These are phyloP conservation scores for Circaetus gallicus DNA, from an alignment of 2,113 vertebrate genomes.

Conservation along the genomic window DNA sequence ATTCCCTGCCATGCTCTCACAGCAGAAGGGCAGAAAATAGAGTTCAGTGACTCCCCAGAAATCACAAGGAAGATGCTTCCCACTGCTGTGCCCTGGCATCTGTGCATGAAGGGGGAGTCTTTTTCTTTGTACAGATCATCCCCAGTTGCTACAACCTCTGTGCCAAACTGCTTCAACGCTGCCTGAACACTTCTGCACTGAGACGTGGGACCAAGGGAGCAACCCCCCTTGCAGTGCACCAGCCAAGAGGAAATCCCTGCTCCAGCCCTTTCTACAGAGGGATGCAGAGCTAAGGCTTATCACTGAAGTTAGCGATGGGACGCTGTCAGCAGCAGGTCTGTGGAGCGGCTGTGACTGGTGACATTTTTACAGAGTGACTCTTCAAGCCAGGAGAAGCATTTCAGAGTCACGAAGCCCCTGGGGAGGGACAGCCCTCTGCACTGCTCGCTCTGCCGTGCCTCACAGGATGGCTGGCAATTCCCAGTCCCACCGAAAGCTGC, in stretches of 20 bases:
- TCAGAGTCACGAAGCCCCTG: background rate
- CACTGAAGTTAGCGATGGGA: background rate
- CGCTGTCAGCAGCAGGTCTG: background rate
- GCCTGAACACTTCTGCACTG: rapidly evolving
- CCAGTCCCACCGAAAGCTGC: background rate
- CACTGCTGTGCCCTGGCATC: background rate
- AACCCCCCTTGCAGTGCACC: rapidly evolving
- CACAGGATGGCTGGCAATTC: background rate
- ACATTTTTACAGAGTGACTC: background rate
- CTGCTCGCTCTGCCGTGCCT: background rate
- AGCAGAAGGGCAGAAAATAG: background rate
- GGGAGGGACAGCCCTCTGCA: background rate
- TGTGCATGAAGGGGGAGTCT: rapidly evolving
- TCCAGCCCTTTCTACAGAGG: background rate
- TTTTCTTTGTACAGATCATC: background rate
- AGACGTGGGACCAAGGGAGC: background rate
- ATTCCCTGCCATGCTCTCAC: background rate
- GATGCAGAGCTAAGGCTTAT: background rate
- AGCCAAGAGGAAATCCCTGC: background rate
- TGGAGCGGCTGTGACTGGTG: background rate
- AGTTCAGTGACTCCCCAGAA: background rate
- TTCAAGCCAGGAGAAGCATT: background rate
- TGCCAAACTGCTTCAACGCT: background rate
- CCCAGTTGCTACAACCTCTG: background rate
- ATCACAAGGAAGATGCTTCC: background rate